Percentiles rank a stretch among this genome's conserved stretches.
phyloP scores from a whole-genome alignment of 2,797 vertebrate species.

The Sarcophilus harrisii region DNA sequence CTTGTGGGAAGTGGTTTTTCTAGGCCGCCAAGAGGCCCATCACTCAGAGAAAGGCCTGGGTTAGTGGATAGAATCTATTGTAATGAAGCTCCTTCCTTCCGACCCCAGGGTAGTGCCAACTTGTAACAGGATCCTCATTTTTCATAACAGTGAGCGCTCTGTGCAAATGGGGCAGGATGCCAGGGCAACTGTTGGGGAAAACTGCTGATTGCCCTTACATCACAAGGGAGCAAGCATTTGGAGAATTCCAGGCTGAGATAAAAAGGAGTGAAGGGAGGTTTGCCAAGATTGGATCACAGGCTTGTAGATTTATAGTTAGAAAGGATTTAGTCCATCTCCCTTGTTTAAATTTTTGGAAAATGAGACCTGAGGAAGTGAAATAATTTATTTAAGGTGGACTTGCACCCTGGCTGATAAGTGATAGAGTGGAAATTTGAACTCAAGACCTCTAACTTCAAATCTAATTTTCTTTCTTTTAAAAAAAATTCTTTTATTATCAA shows the following conservation, averaged over 20 bases:
- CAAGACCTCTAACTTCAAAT: not conserved
- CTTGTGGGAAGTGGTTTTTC: constrained; percentile 30
- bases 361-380: not conserved
- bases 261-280: constrained; percentile 41
- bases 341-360: not conserved
- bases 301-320: not conserved
- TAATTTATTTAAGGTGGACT: not conserved
- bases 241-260: constrained; percentile 63
- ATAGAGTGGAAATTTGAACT: not conserved
- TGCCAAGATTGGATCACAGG: constrained; percentile 3
- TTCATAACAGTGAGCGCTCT: constrained; percentile 74
- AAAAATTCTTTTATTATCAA: not conserved
- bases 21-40: not conserved
- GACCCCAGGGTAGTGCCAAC: constrained; percentile 54
- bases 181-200: constrained; percentile 56
- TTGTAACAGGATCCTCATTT: constrained; percentile 68
- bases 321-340: not conserved
- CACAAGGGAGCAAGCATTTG: constrained; percentile 21
- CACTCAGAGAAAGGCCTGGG: constrained; percentile 17
- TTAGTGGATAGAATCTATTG: constrained; percentile 54
- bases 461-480: not conserved
- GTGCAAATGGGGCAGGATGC: constrained; percentile 68
- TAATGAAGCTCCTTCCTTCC: constrained; percentile 68
- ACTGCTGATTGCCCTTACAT: constrained; percentile 16
- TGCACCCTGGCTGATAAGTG: not conserved